Base-by-base conservation (phyloP, 2,888 invertebrate genomes). In the Timema cristinae region DNA sequence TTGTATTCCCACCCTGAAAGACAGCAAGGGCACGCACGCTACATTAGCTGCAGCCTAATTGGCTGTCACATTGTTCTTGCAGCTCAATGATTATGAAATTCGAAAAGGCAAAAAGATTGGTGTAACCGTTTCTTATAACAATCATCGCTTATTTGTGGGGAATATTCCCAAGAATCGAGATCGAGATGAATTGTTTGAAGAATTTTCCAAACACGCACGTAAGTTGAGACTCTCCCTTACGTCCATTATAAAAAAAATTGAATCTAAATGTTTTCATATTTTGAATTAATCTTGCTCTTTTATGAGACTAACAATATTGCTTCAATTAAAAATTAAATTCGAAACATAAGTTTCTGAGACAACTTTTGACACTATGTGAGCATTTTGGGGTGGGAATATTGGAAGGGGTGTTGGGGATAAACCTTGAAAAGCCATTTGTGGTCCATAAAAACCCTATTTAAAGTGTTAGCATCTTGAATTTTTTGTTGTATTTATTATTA, bases 131-230 rank as follows among this genome's bases (percentile, higher is more conserved):
- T 97, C 97, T 89, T 95, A 95, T 92, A 97, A 97, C 92, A 97
- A 97, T 93, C 95, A 95, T 89, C 94, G 97, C 90, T 93, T 97
- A 90, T 97, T 97, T 94, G 96, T 97, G 90, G 97, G 97, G 88
- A 97, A 97, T 95, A 97, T 97, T 91, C 97, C 97, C 90, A 97
- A 97, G 93, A 96, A 94, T 92, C 95, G 96, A 91, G 95, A 95
- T 91, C 94, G 93, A 90, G 96, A 96, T 88, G 96, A 97, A 91
- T 94, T 97, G 89, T 92, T 93, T 90, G 96, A 97, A 91, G 97
- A 97, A 90, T 97, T 97, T 92, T 90, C 94, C 89, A 96, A 95
- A 91, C 94, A 95, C 91, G 95, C 96, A 94, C 96, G 97, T 97
- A 95, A 94, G 95, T 94, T 90, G 89, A 86, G 86, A 84, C 84